phyloP scores from a whole-genome alignment of 2,888 invertebrate genomes.

The Sericinus montela region DNA sequence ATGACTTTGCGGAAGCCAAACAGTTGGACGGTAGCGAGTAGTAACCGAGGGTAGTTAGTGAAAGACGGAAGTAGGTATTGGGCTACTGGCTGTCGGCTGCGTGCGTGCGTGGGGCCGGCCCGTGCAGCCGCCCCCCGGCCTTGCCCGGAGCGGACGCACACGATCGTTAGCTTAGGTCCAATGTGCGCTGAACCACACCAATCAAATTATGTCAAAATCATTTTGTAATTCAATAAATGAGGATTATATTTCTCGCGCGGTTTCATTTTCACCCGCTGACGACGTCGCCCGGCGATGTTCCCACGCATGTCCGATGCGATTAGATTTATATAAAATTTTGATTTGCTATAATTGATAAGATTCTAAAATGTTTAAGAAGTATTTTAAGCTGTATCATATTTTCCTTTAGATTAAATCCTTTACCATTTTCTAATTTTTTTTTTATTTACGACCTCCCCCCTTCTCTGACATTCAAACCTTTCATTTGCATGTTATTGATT shows the following conservation, averaged over 20 bases:
- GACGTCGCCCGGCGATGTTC: slow-evolving; percentile 18
- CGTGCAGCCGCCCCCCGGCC: slow-evolving; percentile 8
- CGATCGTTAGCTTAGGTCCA: slow-evolving; percentile 28
- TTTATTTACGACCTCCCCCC: slow-evolving; percentile 48
- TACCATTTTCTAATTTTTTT: slow-evolving; percentile 37
- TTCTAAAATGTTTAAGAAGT: slow-evolving; percentile 36
- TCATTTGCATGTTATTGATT: slow-evolving; percentile 44
- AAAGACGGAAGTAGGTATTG: no score
- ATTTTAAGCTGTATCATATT: slow-evolving; percentile 34
- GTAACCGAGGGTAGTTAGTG: background rate
- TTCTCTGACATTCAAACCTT: slow-evolving; percentile 34
- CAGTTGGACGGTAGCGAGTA: background rate
- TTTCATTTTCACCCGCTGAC: slow-evolving; percentile 45
- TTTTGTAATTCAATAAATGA: slow-evolving; percentile 46
- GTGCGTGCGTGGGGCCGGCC: slow-evolving; percentile 11
- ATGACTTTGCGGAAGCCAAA: no score
- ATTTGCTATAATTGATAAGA: slow-evolving; percentile 31
- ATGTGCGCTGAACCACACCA: background rate
- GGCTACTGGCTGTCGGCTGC: slow-evolving; percentile 7
- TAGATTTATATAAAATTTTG: slow-evolving; percentile 28
- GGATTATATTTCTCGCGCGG: slow-evolving; percentile 40
- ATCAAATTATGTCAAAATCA: slow-evolving; percentile 15
- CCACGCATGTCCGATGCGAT: slow-evolving; percentile 8
- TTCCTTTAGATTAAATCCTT: slow-evolving; percentile 46
- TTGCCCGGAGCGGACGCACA: slow-evolving; percentile 31